Evolutionary conservation across 2,888 invertebrate species (phyloP), one percentile per base, ranked within the genome.

Genomic region (Ichneumon xanthorius): DNA sequence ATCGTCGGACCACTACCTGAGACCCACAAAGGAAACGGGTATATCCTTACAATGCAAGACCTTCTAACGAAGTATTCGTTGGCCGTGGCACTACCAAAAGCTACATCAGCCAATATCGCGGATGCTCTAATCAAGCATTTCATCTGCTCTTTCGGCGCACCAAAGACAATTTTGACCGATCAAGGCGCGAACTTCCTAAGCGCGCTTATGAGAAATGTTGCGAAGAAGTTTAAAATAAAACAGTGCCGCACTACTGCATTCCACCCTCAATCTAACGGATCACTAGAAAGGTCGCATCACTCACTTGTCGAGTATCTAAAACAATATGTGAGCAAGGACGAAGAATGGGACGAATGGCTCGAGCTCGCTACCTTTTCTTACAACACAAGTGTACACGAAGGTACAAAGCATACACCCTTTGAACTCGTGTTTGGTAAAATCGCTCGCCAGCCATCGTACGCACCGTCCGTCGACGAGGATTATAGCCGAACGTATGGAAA

Each of bases 1-100:
- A 82, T 88, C 0, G 82, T 88, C 2, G 89, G 89, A 5, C 88
- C 88, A 4, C 61, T 89, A 6, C 82, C 85, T 3, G 19, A 53
- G 2, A 88, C 87, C 2, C 16, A 72, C 33, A 80, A 63, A 9
- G 63, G 75, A 4, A 48, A 70, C 14, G 70, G 72, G 2, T 30
- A 30, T 4, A 30, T 30, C 30, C 61, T 86, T 6, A 86, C 86
- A 0, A 82, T 84, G 7, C 83, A 86, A 16, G 83, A 86, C 26
- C 26, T 81, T 3, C 22, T 83, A 6, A 79, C 83, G 4, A 84
- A 70, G 61, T 84, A 71, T 16, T 85, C n/a, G n/a, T n/a, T n/a
- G n/a, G n/a, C n/a, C n/a, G n/a, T n/a, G n/a, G n/a, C n/a, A n/a
- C n/a, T n/a, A n/a, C n/a, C n/a, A n/a, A n/a, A n/a, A n/a, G n/a